A percentile compares a stretch with the other conserved stretches of the same genome.
These are phyloP conservation scores for Tipula vernalis DNA, from an alignment of 2,888 invertebrate species.

Conservation along the genomic window DNA sequence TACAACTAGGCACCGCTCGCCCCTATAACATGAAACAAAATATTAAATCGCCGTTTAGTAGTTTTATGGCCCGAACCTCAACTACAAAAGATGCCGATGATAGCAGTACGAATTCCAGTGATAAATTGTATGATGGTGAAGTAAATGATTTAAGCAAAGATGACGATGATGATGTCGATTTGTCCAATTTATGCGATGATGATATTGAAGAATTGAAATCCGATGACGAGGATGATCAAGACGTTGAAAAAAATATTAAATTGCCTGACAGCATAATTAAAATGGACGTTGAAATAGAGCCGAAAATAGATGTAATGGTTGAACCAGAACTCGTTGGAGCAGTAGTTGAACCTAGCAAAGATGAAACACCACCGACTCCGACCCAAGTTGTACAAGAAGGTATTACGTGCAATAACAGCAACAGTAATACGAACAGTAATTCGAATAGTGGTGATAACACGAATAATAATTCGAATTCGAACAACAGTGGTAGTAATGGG, in stretches of 20 bases:
- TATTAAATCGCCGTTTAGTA: constrained; percentile 20
- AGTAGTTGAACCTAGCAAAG: not conserved
- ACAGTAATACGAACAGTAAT: not conserved
- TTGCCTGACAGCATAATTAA: constrained; percentile 12
- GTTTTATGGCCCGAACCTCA: not conserved
- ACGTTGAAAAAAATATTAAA: constrained; percentile 11
- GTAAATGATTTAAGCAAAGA: constrained; percentile 8
- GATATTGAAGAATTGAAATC: constrained; percentile 7
- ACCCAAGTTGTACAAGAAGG: not conserved
- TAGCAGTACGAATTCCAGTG: constrained; percentile 7
- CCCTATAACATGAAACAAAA: constrained; percentile 16
- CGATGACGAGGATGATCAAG: constrained; percentile 24
- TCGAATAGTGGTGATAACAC: not conserved
- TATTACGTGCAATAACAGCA: not conserved
- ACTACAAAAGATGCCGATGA: not conserved
- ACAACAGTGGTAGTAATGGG: not conserved
- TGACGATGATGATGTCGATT: constrained; percentile 8
- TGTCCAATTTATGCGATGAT: not conserved
- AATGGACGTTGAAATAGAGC: constrained; percentile 10
- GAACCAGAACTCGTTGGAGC: constrained; percentile 16
- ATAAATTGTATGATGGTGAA: not conserved
- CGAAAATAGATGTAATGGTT: not conserved
- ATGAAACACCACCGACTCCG: not conserved
- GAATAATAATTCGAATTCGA: not conserved
- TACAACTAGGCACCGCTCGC: constrained; percentile 13